phyloP scores from a whole-genome alignment of 2,797 vertebrate genomes.

The Melanotaenia parkinsoni region DNA sequence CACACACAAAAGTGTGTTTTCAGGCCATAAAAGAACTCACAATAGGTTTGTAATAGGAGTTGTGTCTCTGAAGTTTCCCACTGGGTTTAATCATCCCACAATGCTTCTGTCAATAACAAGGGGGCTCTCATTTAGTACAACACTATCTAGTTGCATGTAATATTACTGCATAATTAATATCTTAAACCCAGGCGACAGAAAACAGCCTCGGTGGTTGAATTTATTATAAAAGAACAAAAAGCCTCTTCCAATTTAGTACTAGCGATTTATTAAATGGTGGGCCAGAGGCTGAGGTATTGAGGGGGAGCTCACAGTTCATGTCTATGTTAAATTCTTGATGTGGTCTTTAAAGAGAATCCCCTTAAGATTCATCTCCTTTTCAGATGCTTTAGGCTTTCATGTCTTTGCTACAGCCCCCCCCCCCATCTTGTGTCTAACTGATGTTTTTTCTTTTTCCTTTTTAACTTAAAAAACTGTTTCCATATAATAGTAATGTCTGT shows the following conservation, averaged over 20 bases:
- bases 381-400: slow-evolving; percentile 44
- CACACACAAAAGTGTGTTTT: slow-evolving; percentile 10
- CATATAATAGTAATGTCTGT: slow-evolving; percentile 5
- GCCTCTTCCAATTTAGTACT: slow-evolving; percentile 21
- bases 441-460: slow-evolving; percentile 24
- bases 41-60: slow-evolving; percentile 19
- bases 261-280: slow-evolving; percentile 47
- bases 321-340: slow-evolving; percentile 67
- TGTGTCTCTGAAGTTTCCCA: slow-evolving; percentile 18
- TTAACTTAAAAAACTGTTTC: slow-evolving; percentile 13
- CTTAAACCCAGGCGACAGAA: slow-evolving; percentile 35
- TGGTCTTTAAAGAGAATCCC: slow-evolving; percentile 59
- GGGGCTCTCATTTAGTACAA: slow-evolving; percentile 24
- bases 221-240: slow-evolving; percentile 57
- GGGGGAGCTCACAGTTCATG: slow-evolving; percentile 50
- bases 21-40: slow-evolving; percentile 12
- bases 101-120: slow-evolving; percentile 2
- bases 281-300: slow-evolving; percentile 55
- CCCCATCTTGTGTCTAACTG: slow-evolving; percentile 17
- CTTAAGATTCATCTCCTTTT: slow-evolving; percentile 43
- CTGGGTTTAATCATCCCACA: not conserved
- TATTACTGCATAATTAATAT: slow-evolving; percentile 48
- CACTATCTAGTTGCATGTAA: slow-evolving; percentile 26
- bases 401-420: slow-evolving; percentile 5
- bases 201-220: slow-evolving; percentile 27